Evolutionary conservation across 2,888 invertebrate genomes (phyloP).

Genomic region (Neria commutata): DNA sequence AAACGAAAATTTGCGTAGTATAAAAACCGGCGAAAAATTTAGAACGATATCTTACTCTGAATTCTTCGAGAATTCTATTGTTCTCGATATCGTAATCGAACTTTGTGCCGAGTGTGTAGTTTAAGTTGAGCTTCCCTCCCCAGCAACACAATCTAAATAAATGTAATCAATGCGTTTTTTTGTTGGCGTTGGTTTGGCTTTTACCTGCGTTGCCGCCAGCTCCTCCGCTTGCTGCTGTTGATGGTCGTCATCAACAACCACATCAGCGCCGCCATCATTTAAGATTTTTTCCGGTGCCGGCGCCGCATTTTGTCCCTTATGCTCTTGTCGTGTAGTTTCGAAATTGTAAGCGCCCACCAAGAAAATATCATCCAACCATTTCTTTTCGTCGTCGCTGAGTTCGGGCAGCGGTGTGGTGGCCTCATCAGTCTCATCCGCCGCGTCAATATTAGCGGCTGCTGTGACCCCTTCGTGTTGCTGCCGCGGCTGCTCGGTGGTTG

Average conservation of each 20-base stretch:
- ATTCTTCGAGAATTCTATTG: too few species aligned
- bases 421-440: constrained; percentile 4
- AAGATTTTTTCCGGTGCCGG: constrained; percentile 23
- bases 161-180: constrained; percentile 28
- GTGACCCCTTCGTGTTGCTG: constrained; percentile 5
- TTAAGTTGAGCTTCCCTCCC: too few species aligned
- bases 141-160: constrained; percentile 33
- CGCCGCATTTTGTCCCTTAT: constrained; percentile 18
- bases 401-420: constrained; percentile 38
- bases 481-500: constrained; percentile 33
- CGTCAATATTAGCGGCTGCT: constrained; percentile 7
- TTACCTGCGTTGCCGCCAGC: constrained; percentile 2
- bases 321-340: constrained; percentile 36
- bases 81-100: too few species aligned
- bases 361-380: constrained; percentile 57
- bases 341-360: constrained; percentile 57
- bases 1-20: too few species aligned
- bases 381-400: constrained; percentile 53
- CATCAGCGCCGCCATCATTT: not conserved
- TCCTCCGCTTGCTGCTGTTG: not conserved
- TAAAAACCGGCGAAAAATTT: too few species aligned
- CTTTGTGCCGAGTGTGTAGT: too few species aligned
- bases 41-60: too few species aligned
- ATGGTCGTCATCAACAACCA: too few species aligned
- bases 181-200: constrained; percentile 1